These are phyloP conservation scores for Actenoides lindsayi DNA, from an alignment of 2,113 vertebrate genomes.

Conservation along the genomic window DNA sequence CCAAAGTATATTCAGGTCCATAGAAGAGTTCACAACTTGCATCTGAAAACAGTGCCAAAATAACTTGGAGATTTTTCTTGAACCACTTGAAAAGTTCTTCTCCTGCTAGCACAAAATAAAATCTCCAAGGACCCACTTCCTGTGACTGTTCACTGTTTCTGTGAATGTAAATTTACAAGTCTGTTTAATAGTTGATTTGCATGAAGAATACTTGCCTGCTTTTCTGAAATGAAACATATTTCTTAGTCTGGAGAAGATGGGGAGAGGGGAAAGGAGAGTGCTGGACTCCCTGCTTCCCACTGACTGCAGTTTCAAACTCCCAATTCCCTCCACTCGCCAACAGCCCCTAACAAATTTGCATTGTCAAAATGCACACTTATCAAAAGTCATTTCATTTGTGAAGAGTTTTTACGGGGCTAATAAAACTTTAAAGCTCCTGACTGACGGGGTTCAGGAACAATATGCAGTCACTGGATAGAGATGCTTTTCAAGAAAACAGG, in stretches of 20 bases:
- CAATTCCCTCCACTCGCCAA: constrained; percentile 70
- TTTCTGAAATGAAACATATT: constrained; percentile 22
- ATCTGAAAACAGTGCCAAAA: background rate
- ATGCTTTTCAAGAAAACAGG: constrained; percentile 39
- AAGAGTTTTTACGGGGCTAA: constrained; percentile 76
- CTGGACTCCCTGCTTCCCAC: constrained; percentile 50
- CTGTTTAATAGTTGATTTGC: constrained; percentile 19
- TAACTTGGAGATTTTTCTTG: background rate
- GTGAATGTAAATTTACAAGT: background rate
- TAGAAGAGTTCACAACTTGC: constrained; percentile 12
- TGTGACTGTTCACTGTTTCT: background rate
- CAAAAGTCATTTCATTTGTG: constrained; percentile 77
- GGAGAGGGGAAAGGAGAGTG: background rate
- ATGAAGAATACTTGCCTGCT: background rate
- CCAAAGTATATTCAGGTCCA: background rate
- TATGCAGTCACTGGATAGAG: constrained; percentile 21
- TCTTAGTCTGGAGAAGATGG: background rate
- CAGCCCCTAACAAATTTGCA: constrained; percentile 73
- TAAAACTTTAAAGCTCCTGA: constrained; percentile 79
- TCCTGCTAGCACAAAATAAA: background rate
- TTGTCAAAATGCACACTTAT: constrained; percentile 73
- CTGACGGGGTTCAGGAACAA: constrained; percentile 36
- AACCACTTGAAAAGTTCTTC: background rate
- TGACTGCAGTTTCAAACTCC: constrained; percentile 58
- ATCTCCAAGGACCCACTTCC: background rate